Percentiles rank a stretch among this genome's conserved stretches.
These are phyloP conservation scores for Notolepis coatsorum DNA, from an alignment of 2,797 vertebrate genomes.

Conservation along the genomic window DNA sequence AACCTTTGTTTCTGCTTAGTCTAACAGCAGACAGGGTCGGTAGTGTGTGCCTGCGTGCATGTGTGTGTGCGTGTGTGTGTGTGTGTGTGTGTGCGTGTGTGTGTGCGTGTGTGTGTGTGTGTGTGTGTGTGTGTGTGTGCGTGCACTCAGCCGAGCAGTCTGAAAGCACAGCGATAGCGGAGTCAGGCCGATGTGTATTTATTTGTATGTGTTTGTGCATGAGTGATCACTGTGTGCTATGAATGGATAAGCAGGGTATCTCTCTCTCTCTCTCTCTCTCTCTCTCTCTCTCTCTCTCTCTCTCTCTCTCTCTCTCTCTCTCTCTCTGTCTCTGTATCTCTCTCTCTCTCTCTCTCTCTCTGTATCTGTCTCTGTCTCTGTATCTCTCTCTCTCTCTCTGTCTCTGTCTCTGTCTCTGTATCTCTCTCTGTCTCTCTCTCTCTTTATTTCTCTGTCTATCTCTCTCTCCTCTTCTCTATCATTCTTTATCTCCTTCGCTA, in stretches of 20 bases:
- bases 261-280: conserved; percentile 36
- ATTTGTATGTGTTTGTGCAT: conserved; percentile 73
- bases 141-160: conserved; percentile 35
- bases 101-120: background rate
- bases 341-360: conserved; percentile 38
- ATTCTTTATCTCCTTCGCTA: background rate
- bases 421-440: conserved; percentile 19
- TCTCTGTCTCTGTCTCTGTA: conserved; percentile 10
- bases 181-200: conserved; percentile 71
- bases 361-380: conserved; percentile 21
- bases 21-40: conserved; percentile 72
- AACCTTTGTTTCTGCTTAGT: conserved; percentile 81
- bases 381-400: conserved; percentile 17
- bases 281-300: conserved; percentile 28
- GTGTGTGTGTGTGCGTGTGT: conserved; percentile 24
- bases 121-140: background rate
- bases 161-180: conserved; percentile 53
- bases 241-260: conserved; percentile 70
- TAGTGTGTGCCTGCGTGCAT: conserved; percentile 31
- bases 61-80: background rate
- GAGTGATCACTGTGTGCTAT: conserved; percentile 71
- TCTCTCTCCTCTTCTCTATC: too few relatives aligned
- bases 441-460: background rate
- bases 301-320: conserved; percentile 14
- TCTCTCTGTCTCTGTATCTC: conserved; percentile 21